Evolutionary conservation across 2,888 invertebrate genomes (phyloP), one percentile per base, ranked within the genome.

Genomic region (Keiferia lycopersicella): DNA sequence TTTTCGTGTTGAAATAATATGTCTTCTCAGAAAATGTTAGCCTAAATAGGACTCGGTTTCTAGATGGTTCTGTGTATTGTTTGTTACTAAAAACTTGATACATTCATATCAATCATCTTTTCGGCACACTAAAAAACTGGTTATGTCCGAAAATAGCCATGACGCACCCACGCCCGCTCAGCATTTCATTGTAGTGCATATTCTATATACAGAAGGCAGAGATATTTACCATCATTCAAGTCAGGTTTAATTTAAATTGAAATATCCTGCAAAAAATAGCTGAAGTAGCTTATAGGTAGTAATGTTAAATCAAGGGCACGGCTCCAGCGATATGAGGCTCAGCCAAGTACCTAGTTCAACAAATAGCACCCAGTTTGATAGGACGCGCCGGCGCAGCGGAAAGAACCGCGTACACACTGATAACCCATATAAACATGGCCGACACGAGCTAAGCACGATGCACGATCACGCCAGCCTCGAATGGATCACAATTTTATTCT

Each of bases 301-400:
- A 1, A 45, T n/a, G 16, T 45, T 7, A 45, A 16, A 4, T n/a
- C 3, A n/a, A 45, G 45, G 2, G n/a, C 45, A 45, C 8, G 11
- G 16, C 45, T 4, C 18, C 7, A 20, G 51, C 51, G 12, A 12
- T 22, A 51, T 22, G 6, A 20, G 22, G 22, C 11, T 20, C 22
- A 18, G 11, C 18, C 11, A 22, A 51, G 34, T 34, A 34, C 8
- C 34, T 34, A 34, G 34, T 8, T 34, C 51, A 3, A 18, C 45
- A 45, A 45, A 51, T 12, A 18, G 22, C 18, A 22, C 22, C 20
- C 11, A 51, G 11, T 51, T 3, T 12, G 51, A 51, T 51, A 51
- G 51, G 8, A 51, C 18, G 18, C 51, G 51, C 22, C 51, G 51
- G 50, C 51, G 51, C 51, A 22, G 51, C 51, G 51, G 51, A 51